Evolutionary conservation across 1,140 invertebrate species (phyloP).

Genomic region (Nautilus pompilius): DNA sequence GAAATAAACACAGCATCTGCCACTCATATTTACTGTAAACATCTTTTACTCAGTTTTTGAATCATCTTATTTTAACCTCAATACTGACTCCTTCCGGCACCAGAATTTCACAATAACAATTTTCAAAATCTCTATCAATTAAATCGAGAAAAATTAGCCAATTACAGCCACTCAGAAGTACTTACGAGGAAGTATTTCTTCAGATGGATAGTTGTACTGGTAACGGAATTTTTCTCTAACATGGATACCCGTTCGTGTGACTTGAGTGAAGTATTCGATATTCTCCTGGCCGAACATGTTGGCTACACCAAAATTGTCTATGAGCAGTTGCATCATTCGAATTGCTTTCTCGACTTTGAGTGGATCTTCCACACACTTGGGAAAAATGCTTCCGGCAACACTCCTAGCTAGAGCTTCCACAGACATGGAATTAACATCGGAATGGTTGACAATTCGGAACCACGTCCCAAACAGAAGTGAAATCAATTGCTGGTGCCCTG

Average conservation of each 20-base stretch:
- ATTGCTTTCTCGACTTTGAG: constrained; percentile 66
- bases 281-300: constrained; percentile 94
- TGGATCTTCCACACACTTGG: constrained; percentile 58
- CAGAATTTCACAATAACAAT: too few relatives aligned
- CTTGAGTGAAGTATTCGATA: constrained; percentile 90
- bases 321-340: constrained; percentile 61
- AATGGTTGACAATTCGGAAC: constrained; percentile 92
- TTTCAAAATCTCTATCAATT: too few relatives aligned
- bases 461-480: constrained; percentile 91
- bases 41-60: too few relatives aligned
- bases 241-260: constrained; percentile 48
- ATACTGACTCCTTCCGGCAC: too few relatives aligned
- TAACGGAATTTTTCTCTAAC: constrained; percentile 51
- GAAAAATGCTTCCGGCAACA: constrained; percentile 97
- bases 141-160: too few relatives aligned
- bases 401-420: constrained; percentile 90
- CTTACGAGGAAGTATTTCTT: constrained; percentile 48
- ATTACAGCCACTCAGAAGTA: too few relatives aligned
- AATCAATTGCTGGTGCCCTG: constrained; percentile 86
- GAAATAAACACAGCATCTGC: too few relatives aligned
- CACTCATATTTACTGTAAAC: too few relatives aligned
- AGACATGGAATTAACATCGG: constrained; percentile 79
- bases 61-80: too few relatives aligned
- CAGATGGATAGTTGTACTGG: constrained; percentile 46
- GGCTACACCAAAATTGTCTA: constrained; percentile 93